phyloP scores from a whole-genome alignment of 1,140 invertebrate species.

The Ganaspis sp. region DNA sequence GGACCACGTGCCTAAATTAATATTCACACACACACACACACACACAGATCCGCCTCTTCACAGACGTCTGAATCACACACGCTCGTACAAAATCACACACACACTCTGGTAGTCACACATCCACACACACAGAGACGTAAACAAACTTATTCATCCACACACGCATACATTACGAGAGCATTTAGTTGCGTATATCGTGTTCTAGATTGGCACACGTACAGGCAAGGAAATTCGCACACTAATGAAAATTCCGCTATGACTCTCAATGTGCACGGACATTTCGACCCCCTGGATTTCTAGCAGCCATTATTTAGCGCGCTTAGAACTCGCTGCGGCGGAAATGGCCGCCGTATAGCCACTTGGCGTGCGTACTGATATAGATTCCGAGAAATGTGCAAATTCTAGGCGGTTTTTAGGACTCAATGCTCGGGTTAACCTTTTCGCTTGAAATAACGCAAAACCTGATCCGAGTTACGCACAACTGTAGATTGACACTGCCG shows the following conservation, averaged over 20 bases:
- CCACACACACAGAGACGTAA: conserved; percentile 33
- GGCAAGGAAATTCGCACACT: conserved; percentile 51
- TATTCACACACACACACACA: conserved; percentile 59
- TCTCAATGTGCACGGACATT: conserved; percentile 15
- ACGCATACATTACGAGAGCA: conserved; percentile 9
- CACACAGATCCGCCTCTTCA: conserved; percentile 2
- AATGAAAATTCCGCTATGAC: conserved; percentile 42
- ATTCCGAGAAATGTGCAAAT: conserved; percentile 58
- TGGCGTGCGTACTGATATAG: conserved; percentile 2
- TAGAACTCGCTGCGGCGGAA: conserved; percentile 67
- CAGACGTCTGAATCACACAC: conserved; percentile 34
- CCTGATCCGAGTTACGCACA: conserved; percentile 4
- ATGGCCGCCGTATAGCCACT: conserved; percentile 39
- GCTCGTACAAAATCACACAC: not conserved
- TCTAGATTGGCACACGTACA: conserved; percentile 43
- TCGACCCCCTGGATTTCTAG: conserved; percentile 65
- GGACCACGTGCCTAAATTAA: conserved; percentile 71
- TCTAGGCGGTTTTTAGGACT: conserved; percentile 60
- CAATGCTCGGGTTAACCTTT: conserved; percentile 57
- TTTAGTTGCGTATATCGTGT: conserved; percentile 33
- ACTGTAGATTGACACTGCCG: conserved; percentile 20
- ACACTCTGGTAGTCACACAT: conserved; percentile 17
- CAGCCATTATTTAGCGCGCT: conserved; percentile 74
- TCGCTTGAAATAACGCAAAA: conserved; percentile 48
- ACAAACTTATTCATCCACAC: conserved; percentile 35